Conservation (phyloP, 53 echinoderm and acorn worm species). For the Arbacia lixula region DNA sequence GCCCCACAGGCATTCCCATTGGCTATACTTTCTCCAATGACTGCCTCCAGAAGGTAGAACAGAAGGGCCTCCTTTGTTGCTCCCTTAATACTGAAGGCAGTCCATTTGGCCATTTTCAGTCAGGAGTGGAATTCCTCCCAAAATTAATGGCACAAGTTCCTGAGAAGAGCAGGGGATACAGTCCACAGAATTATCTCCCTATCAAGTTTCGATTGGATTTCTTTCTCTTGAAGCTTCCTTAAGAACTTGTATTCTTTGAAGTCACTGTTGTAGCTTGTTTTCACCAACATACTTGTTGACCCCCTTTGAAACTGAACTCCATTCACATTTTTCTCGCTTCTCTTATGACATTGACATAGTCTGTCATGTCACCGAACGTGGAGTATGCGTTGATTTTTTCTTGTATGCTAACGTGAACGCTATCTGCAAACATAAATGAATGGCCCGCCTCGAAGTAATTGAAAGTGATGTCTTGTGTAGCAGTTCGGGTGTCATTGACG, state of each 20-base stretch:
- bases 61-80: slow-evolving; percentile 2
- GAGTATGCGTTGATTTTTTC: slow-evolving; percentile 39
- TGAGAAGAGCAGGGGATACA: slow-evolving; percentile 25
- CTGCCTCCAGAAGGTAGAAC: not conserved
- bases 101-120: not conserved
- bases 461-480: slow-evolving; percentile 42
- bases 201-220: slow-evolving; percentile 22
- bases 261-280: slow-evolving; percentile 39
- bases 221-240: slow-evolving; percentile 39
- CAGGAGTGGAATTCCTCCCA: not conserved
- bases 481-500: slow-evolving; percentile 42
- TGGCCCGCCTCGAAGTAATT: slow-evolving; percentile 67
- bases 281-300: slow-evolving; percentile 47
- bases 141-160: slow-evolving; percentile 3
- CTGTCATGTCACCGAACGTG: slow-evolving; percentile 43
- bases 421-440: slow-evolving; percentile 56
- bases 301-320: slow-evolving; percentile 50
- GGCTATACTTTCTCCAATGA: not conserved
- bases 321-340: slow-evolving; percentile 51
- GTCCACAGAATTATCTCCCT: slow-evolving; percentile 36
- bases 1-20: not conserved
- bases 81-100: not conserved
- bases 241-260: slow-evolving; percentile 33
- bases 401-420: slow-evolving; percentile 58
- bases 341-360: slow-evolving; percentile 52